A percentile compares a stretch with the other conserved stretches of the same genome.
Evolutionary conservation across 1,140 invertebrate genomes (phyloP).

Genomic region (Drosophila eugracilis): DNA sequence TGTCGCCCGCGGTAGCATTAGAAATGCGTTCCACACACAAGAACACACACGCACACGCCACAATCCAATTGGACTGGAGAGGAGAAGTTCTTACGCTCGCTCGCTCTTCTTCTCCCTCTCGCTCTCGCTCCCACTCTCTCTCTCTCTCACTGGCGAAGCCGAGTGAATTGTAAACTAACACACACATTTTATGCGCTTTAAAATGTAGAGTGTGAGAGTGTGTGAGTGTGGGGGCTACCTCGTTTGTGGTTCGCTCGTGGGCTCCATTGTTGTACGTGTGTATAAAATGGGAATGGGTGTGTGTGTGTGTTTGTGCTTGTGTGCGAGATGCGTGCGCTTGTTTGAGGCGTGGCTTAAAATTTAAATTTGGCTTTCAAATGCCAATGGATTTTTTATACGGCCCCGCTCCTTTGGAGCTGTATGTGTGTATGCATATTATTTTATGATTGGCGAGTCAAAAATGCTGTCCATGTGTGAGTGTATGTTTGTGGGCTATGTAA

Average conservation of each 20-base stretch:
- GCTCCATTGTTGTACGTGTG: constrained; percentile 63
- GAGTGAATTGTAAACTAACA: constrained; percentile 58
- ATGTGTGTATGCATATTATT: constrained; percentile 79
- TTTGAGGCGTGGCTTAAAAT: constrained; percentile 84
- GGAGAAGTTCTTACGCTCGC: constrained; percentile 33
- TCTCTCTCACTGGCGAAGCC: constrained; percentile 16
- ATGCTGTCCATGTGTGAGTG: constrained; percentile 4
- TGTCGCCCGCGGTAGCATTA: constrained; percentile 22
- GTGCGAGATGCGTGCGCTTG: constrained; percentile 75
- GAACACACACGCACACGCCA: neutral
- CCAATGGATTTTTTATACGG: constrained; percentile 77
- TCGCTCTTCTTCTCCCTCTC: too few relatives aligned
- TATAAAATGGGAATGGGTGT: too few relatives aligned
- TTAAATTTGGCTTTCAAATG: constrained; percentile 82
- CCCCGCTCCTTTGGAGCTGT: constrained; percentile 46
- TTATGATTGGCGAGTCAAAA: constrained; percentile 78
- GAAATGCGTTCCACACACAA: constrained; percentile 57
- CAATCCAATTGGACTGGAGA: constrained; percentile 32
- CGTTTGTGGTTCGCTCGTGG: constrained; percentile 66
- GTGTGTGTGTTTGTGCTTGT: constrained; percentile 56
- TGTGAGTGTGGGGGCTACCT: constrained; percentile 33
- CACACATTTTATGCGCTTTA: constrained; percentile 80
- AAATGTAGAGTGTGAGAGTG: constrained; percentile 54
- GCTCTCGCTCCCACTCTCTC: constrained; percentile 29
- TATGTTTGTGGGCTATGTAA: constrained; percentile 64